These are phyloP conservation scores for Sterna hirundo DNA, from an alignment of 2,113 vertebrate genomes.

Conservation along the genomic window DNA sequence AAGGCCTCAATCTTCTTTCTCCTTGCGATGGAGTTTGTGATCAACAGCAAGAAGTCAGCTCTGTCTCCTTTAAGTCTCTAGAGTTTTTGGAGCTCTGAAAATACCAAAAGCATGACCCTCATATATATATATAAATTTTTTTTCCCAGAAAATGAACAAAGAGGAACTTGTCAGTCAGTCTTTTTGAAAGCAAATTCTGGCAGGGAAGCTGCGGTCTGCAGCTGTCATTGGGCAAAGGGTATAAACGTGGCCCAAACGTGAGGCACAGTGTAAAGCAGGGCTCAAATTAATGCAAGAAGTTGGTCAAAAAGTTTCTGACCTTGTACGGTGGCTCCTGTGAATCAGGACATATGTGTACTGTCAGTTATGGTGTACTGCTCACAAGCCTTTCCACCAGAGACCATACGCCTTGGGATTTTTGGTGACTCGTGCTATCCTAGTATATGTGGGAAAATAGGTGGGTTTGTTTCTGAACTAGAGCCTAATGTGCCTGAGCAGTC, in stretches of 20 bases:
- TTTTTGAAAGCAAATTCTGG: conserved; percentile 50
- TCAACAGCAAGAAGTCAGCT: conserved; percentile 62
- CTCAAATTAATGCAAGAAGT: not conserved
- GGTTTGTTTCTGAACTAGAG: not conserved
- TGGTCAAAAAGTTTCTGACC: not conserved
- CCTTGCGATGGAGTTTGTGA: conserved; percentile 55
- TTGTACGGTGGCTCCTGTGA: not conserved
- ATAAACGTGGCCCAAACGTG: not conserved
- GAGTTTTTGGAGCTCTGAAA: conserved; percentile 72
- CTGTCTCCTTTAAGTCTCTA: conserved; percentile 53
- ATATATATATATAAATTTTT: conserved; percentile 19
- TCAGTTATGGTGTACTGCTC: not conserved
- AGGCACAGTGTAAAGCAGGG: not conserved
- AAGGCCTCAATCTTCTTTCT: conserved; percentile 49
- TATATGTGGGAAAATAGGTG: not conserved
- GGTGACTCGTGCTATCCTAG: fast-evolving
- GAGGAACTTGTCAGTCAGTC: conserved; percentile 65
- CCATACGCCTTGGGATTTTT: not conserved
- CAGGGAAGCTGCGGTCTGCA: conserved; percentile 13
- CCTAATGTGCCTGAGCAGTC: not conserved
- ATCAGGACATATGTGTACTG: not conserved
- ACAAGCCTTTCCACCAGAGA: not conserved
- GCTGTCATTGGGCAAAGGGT: conserved; percentile 15
- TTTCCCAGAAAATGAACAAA: conserved; percentile 40
- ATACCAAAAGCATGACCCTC: conserved; percentile 66